Evolutionary conservation across 2,113 vertebrate genomes (phyloP), one percentile per base, ranked within the genome.

Genomic region (Barbus barbus): DNA sequence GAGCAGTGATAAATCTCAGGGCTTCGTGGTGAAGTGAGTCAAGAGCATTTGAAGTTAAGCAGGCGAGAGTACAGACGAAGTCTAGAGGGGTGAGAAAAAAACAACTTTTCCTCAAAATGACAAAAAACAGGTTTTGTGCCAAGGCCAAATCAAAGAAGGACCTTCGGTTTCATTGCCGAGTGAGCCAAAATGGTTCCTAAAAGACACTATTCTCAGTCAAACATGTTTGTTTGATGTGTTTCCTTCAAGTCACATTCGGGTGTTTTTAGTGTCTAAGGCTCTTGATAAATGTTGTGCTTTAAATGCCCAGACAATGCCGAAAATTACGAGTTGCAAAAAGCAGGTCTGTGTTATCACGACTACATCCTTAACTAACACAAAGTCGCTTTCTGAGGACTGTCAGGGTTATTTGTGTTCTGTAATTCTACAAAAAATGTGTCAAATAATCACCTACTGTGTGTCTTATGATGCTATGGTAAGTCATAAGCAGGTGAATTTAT

Each of bases 1-100:
- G 36, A 80, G 78, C 78, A 56, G 58, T 80, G 58, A 80, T 80
- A 65, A 80, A 80, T 80, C 78, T 80, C 58, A 46, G 4, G 58
- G 6, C 22, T 78, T 60, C 51, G 12, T 76, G 46, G 74, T 56
- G 74, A 76, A 78, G 48, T 33, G 22, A 79, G 24, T 81, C 78
- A 81, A 22, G 44, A 67, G 26, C 6, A 63, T 67, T 24, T 81
- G 26, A 69, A 51, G 44, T 46, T 63, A n/a, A 63, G 77, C 48
- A 78, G 13, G n/a, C 33, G 22, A 58, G 53, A 58, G 56, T 28
- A 13, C 44, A 67, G 38, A 69, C 28, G 4, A 9, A 69, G 18
- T 69, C 24, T 41, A 5, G 24, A 41, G 22, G 9, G n/a, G 4
- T 6, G n/a, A 78, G 18, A 78, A 60, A 38, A 8, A 58, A 38